phyloP scores from a whole-genome alignment of 2,888 invertebrate genomes.

The Agrotis ipsilon region DNA sequence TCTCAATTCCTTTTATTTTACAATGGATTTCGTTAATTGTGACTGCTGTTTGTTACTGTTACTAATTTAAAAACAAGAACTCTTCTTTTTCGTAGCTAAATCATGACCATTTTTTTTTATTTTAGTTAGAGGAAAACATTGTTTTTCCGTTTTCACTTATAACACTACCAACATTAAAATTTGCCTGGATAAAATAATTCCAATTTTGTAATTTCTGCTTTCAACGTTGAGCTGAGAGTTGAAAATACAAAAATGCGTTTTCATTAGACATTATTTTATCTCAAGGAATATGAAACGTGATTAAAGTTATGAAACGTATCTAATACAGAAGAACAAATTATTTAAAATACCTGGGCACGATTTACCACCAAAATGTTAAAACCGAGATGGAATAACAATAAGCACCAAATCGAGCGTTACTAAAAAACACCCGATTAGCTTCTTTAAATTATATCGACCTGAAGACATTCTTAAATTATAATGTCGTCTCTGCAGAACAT shows the following conservation, averaged over 20 bases:
- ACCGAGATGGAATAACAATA: slow-evolving; percentile 6
- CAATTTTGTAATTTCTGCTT: background rate
- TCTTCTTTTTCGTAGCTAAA: background rate
- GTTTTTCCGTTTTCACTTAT: background rate
- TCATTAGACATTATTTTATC: background rate
- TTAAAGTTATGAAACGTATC: too few species aligned
- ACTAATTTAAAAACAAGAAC: background rate
- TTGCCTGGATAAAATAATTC: background rate
- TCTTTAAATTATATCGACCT: slow-evolving; percentile 21
- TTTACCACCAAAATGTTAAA: background rate
- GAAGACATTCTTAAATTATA: slow-evolving; percentile 35
- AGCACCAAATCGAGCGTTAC: slow-evolving; percentile 33
- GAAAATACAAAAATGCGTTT: background rate
- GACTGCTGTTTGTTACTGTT: background rate
- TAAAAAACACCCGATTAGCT: slow-evolving; percentile 13
- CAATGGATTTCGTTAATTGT: slow-evolving; percentile 17
- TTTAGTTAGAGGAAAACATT: too few species aligned
- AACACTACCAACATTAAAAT: too few species aligned
- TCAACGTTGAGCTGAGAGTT: background rate
- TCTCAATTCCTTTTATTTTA: slow-evolving; percentile 52
- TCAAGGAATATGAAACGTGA: too few species aligned
- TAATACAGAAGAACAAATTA: background rate
- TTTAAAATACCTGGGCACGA: background rate
- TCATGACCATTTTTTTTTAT: too few species aligned
- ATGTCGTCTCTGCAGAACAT: slow-evolving; percentile 6